A percentile compares a stretch with the other conserved stretches of the same genome.
Conservation (phyloP, 2,113 vertebrate species). For the Poeciliopsis turrubarensis region DNA sequence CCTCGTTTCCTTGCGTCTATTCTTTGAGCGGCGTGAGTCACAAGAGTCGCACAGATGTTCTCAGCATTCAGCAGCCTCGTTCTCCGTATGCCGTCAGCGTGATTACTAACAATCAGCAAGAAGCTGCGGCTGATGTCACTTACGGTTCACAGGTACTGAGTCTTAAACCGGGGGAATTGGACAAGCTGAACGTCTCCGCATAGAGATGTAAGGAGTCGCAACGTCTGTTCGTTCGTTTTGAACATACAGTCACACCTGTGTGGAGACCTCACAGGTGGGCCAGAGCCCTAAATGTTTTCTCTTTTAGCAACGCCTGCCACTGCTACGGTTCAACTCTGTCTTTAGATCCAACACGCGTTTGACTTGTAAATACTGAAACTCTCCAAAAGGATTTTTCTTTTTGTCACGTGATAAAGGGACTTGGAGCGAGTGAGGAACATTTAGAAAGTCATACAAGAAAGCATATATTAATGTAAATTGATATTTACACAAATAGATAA, state of each 20-base stretch:
- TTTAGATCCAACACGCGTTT: too few relatives aligned
- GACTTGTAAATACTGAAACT: too few relatives aligned
- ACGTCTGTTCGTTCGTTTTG: not conserved
- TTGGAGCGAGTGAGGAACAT: too few relatives aligned
- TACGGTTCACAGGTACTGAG: not conserved
- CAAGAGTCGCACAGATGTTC: not conserved
- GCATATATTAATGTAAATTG: too few relatives aligned
- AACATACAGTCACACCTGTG: not conserved
- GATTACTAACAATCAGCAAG: not conserved
- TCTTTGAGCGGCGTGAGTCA: not conserved
- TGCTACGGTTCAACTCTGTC: too few relatives aligned
- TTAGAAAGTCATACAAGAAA: too few relatives aligned
- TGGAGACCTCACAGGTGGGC: not conserved
- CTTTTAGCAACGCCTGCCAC: too few relatives aligned
- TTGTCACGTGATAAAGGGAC: too few relatives aligned
- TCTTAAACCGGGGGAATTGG: not conserved
- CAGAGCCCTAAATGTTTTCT: too few relatives aligned
- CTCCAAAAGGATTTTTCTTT: too few relatives aligned
- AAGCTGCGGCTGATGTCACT: not conserved
- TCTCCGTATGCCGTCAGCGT: not conserved
- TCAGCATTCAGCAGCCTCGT: not conserved
- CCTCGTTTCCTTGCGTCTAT: not conserved
- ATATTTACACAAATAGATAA: too few relatives aligned
- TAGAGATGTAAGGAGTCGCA: not conserved
- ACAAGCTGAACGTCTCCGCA: not conserved